Base-by-base conservation (phyloP, 2,888 invertebrate genomes). In the Galeopsomyia nigrocyanea region DNA sequence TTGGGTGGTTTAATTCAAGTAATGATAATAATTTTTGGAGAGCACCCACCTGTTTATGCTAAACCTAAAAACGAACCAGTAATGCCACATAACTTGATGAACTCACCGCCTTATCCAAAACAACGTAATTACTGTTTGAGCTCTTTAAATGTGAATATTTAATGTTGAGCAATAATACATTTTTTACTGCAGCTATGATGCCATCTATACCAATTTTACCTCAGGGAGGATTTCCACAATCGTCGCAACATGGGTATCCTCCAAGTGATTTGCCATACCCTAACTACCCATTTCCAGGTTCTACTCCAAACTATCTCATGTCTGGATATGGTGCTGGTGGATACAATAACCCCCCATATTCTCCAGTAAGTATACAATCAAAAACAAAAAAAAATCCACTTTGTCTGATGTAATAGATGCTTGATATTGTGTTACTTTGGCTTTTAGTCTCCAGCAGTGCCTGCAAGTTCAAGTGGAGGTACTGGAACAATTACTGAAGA, bases 11-110 rank as follows among this genome's bases (percentile, higher is more conserved):
- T 99, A 22, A 93, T 99, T 80, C 95, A 97, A 89, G 92, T 96
- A 71, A 94, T 98, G 93, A 92, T 94, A 76, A 90, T 93, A 72
- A 95, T 95, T 1, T 99, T 99, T 89, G 96, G 98, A 49, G 98
- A 99, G 78, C 90, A 94, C 80, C 98, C 98, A 68, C 99, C 99
- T 2, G 98, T 99, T 5, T 96, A 93, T 87, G 90, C 95, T 0
- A 93, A 91, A 84, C 90, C 91, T 19, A 91, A 91, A 75, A 89
- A 88, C 70, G 89, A 88, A 73, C 19, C 60, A 51, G 31, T 68
- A 0, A 26, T 64, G 6, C 56, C 72, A 19, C 74, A 74, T 65
- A 74, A 66, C 9, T 79, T 80, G 75, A 78, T 81, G 39, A 79
- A 80, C 58, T 79, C 86, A 1, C 82, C 88, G 5, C 89, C 91